Base-by-base conservation (phyloP, 1,140 invertebrate species). In the Daktulosphaira vitifoliae region DNA sequence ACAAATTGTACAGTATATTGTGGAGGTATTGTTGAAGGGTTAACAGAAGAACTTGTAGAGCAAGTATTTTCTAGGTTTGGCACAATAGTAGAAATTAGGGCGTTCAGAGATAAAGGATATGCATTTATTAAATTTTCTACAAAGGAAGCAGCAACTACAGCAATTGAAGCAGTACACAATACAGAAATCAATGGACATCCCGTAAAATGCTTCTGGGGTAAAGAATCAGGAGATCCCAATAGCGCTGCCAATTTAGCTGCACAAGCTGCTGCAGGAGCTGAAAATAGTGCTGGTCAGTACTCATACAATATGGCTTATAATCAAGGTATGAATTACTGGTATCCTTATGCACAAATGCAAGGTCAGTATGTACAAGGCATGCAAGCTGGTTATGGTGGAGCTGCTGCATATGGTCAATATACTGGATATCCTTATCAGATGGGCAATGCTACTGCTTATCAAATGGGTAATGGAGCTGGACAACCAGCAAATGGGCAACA, bases 151-250 rank as follows among this genome's bases (percentile, higher is more conserved):
- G 97, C 97, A 8, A 92, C 94, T 49, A 87, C 92, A 75, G 96
- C 96, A 67, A 99, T 99, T 72, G 92, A 96, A 74, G 86, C 88
- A 51, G 90, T 95, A 72, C 93, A 99, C 78, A 96, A 96, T 72
- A 93, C 89, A 65, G 95, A 98, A 77, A 89, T 99, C 66, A 91
- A 89, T 74, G 96, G 96, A 16, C 89, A 96, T 74, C 84, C 86
- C 66, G 93, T 99, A 11, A 98, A 98, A 81, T 99, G 96, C 79
- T 98, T 96, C 74, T 99, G 97, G 97, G 97, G 97, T 9, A 99
- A 98, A 77, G 94, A 98, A 74, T 84, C 84, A 9, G 84, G 84
- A 1, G 85, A 88, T 76, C 84, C 84, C 8, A 85, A 84, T 68
- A 84, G 84, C 68, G 79, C 71, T 15, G 56, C 56, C 38, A 62